Evolutionary conservation across 2,888 invertebrate genomes (phyloP).

Genomic region (Monopis laevigella): DNA sequence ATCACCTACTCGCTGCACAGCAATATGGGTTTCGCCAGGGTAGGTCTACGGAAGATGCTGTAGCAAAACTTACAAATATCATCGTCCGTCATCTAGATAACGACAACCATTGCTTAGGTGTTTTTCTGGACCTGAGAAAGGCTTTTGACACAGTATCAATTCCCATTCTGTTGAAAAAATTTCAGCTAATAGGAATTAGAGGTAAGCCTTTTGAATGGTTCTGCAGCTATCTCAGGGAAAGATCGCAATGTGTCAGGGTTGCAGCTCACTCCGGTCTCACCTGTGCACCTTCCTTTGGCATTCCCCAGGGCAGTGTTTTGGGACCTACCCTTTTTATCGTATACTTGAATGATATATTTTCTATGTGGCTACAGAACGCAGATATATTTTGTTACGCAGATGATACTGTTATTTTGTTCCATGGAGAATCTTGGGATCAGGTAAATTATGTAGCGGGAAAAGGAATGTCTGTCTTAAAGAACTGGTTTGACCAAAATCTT

Average conservation of each 20-base stretch:
- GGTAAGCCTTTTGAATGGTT: constrained; percentile 15
- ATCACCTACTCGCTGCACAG: not conserved
- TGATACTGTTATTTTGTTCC: constrained; percentile 14
- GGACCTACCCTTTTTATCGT: constrained; percentile 16
- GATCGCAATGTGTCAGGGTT: not conserved
- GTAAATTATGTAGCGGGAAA: not conserved
- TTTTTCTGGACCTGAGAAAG: constrained; percentile 13
- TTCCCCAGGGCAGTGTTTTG: constrained; percentile 19
- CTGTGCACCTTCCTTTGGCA: constrained; percentile 11
- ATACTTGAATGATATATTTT: constrained; percentile 14
- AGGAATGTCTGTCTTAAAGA: not conserved
- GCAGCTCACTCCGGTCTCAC: not conserved
- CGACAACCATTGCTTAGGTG: not conserved
- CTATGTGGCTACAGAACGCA: not conserved
- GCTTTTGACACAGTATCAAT: constrained; percentile 16
- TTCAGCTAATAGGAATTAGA: constrained; percentile 15
- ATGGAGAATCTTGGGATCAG: constrained; percentile 3
- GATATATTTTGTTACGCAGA: constrained; percentile 9
- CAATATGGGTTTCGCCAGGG: constrained; percentile 11
- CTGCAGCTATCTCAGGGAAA: constrained; percentile 13
- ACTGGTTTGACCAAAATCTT: constrained; percentile 7
- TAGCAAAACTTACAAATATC: not conserved
- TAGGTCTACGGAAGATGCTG: constrained; percentile 10
- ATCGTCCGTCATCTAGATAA: constrained; percentile 1
- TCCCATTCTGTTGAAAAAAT: constrained; percentile 15